Evolutionary conservation across 2,113 vertebrate genomes (phyloP).

Genomic region (Apteryx owenii): DNA sequence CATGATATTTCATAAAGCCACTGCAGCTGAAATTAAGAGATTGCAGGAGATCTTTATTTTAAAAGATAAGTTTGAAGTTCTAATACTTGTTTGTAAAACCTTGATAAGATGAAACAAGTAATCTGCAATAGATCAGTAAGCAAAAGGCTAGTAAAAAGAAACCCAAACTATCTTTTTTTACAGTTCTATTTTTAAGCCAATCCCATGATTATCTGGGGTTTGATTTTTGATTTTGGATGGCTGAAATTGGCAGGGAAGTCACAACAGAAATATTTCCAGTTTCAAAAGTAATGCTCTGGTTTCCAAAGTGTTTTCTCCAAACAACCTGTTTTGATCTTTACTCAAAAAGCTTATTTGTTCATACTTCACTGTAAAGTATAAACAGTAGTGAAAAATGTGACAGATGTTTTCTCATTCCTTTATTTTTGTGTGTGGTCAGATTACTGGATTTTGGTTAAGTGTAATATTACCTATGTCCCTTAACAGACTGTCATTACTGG

Average conservation of each 20-base stretch:
- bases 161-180: neutral
- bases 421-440: neutral
- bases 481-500: neutral
- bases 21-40: neutral
- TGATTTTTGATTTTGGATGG: neutral
- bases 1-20: neutral
- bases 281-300: neutral
- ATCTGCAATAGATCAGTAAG: neutral
- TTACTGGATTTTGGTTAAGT: neutral
- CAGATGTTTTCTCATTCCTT: neutral
- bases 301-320: neutral
- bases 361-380: neutral
- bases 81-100: neutral
- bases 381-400: neutral
- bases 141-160: neutral
- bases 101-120: neutral
- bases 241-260: neutral
- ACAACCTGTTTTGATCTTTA: neutral
- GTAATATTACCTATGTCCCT: neutral
- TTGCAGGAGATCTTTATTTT: neutral
- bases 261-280: neutral
- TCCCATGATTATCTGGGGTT: neutral
- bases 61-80: neutral
- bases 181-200: neutral
- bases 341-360: neutral